Conservation (phyloP, 2,888 invertebrate genomes). For the Crematogaster levior region DNA sequence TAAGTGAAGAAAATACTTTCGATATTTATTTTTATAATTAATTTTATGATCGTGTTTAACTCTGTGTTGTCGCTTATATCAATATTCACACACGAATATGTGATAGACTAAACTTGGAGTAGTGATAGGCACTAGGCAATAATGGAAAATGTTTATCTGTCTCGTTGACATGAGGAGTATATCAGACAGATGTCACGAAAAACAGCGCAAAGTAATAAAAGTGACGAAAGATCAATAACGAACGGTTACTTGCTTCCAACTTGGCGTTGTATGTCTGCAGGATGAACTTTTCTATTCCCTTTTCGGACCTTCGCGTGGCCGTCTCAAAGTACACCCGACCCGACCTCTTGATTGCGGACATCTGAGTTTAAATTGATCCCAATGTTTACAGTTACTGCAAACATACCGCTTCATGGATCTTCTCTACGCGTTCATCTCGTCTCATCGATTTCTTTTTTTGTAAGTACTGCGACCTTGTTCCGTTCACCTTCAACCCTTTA, state of each 20-base stretch:
- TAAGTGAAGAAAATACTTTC: not conserved
- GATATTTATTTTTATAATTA: not conserved
- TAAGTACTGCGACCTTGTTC: slow-evolving; percentile 10
- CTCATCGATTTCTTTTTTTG: slow-evolving; percentile 24
- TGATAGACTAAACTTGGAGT: not conserved
- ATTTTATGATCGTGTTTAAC: not conserved
- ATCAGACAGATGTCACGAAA: not conserved
- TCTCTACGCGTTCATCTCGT: slow-evolving; percentile 37
- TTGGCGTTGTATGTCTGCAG: slow-evolving; percentile 27
- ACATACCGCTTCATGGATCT: slow-evolving; percentile 52
- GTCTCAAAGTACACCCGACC: slow-evolving; percentile 67
- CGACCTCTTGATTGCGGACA: slow-evolving; percentile 84
- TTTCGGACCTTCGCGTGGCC: slow-evolving; percentile 59
- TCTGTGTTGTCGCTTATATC: not conserved
- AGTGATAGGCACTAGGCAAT: not conserved
- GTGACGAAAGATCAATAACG: slow-evolving; percentile 35
- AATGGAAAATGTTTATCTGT: slow-evolving; percentile 1
- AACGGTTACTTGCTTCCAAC: slow-evolving; percentile 55
- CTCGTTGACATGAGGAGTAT: not conserved
- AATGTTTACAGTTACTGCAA: slow-evolving; percentile 77
- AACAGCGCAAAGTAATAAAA: slow-evolving; percentile 28
- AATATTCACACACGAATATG: not conserved
- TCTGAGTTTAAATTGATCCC: slow-evolving; percentile 84
- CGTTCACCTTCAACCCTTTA: not conserved
- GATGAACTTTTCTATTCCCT: slow-evolving; percentile 71